Evolutionary conservation across 2,113 vertebrate genomes (phyloP).

Genomic region (Ceyx cyanopectus): DNA sequence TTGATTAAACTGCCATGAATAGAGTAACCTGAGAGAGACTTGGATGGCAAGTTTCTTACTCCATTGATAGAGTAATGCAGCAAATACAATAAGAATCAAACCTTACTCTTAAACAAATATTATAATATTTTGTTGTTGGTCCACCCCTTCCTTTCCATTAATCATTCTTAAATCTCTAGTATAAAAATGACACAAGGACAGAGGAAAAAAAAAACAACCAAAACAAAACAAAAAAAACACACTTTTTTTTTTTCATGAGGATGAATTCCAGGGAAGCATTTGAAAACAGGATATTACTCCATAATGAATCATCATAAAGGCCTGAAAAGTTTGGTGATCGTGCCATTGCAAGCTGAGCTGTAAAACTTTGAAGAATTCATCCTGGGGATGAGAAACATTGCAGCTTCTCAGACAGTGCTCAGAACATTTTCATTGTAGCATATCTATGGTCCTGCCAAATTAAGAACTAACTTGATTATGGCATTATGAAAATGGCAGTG

Average conservation of each 20-base stretch:
- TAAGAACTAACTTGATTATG: constrained; percentile 19
- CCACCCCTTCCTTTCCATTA: neutral
- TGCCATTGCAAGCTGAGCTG: neutral
- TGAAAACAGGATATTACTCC: neutral
- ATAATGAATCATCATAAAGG: neutral
- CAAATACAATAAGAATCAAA: neutral
- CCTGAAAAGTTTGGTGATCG: neutral
- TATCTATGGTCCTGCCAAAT: neutral
- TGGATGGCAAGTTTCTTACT: neutral
- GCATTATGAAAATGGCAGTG: neutral
- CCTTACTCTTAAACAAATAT: neutral
- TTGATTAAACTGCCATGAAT: neutral
- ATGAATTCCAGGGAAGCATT: neutral
- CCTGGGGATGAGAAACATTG: neutral
- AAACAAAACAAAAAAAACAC: no score
- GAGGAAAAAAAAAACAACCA: no score
- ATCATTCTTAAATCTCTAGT: neutral
- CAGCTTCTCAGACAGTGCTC: neutral
- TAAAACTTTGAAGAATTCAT: neutral
- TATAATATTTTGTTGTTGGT: neutral
- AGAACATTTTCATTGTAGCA: neutral
- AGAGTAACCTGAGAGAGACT: neutral
- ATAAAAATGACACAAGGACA: neutral
- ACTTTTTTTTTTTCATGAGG: neutral
- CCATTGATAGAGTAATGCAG: no score